These are phyloP conservation scores for Stigmatopora argus DNA, from an alignment of 2,113 vertebrate genomes.

Conservation along the genomic window DNA sequence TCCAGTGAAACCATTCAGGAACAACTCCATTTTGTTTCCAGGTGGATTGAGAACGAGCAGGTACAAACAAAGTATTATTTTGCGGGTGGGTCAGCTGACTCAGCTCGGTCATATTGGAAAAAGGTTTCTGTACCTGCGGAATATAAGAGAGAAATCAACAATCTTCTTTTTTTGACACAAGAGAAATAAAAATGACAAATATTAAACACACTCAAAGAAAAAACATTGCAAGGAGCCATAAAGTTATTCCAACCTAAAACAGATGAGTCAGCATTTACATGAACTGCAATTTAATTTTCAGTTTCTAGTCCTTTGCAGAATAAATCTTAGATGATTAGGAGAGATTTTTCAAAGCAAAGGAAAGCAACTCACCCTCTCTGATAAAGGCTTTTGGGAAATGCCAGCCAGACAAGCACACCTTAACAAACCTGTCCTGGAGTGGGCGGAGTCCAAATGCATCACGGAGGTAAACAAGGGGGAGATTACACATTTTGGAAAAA, in stretches of 20 bases:
- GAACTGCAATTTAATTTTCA: background rate
- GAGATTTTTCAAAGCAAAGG: background rate
- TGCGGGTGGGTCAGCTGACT: conserved; percentile 14
- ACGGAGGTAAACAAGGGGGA: background rate
- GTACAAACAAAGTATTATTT: conserved; percentile 63
- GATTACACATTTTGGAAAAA: background rate
- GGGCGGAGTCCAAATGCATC: conserved; percentile 27
- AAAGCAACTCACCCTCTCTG: conserved; percentile 35
- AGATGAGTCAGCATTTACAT: background rate
- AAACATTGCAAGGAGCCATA: background rate
- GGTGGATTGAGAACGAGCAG: conserved; percentile 67
- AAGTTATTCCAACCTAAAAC: background rate
- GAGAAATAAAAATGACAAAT: background rate
- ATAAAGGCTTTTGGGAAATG: conserved; percentile 13
- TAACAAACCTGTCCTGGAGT: conserved; percentile 1
- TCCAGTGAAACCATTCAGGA: conserved; percentile 79
- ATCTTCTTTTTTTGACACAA: background rate
- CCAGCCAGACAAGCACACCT: conserved; percentile 7
- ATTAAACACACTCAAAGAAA: background rate
- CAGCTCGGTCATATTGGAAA: conserved; percentile 45
- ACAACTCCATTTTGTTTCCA: conserved; percentile 56
- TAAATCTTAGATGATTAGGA: background rate
- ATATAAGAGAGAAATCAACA: background rate
- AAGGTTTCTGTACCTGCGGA: background rate
- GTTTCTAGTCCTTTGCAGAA: too few species aligned